Conservation (phyloP, 2,888 invertebrate genomes). For the Synergus japonicus region DNA sequence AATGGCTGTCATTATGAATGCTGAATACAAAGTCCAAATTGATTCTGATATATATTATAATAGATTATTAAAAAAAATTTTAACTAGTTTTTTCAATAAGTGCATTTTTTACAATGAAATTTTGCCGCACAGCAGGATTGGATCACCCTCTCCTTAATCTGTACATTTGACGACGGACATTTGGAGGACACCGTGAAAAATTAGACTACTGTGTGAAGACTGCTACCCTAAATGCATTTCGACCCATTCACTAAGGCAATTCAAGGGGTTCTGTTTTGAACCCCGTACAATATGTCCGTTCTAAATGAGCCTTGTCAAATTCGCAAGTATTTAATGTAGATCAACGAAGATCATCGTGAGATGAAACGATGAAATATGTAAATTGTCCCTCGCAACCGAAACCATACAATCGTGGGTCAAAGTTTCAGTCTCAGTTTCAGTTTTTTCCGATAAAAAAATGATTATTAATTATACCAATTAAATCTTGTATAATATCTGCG, state of each 20-base stretch:
- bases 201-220: conserved; percentile 46
- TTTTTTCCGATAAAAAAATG: neutral
- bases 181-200: conserved; percentile 68
- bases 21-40: neutral
- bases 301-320: conserved; percentile 68
- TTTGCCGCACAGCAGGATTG: neutral
- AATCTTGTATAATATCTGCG: neutral
- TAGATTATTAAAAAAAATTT: no score
- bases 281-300: conserved; percentile 59
- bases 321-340: conserved; percentile 67
- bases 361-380: conserved; percentile 52
- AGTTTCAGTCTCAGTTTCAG: neutral
- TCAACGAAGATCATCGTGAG: conserved; percentile 63
- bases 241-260: conserved; percentile 61
- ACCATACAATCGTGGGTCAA: neutral
- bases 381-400: neutral
- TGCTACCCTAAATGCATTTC: conserved; percentile 63
- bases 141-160: conserved; percentile 43
- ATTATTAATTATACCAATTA: neutral
- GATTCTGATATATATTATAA: neutral
- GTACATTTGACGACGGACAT: conserved; percentile 58
- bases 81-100: no score
- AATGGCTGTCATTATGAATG: conserved; percentile 59
- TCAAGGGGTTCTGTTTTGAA: conserved; percentile 66
- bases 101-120: neutral